These are phyloP conservation scores for Melanaphis sacchari DNA, from an alignment of 1,140 invertebrate genomes.

Conservation along the genomic window DNA sequence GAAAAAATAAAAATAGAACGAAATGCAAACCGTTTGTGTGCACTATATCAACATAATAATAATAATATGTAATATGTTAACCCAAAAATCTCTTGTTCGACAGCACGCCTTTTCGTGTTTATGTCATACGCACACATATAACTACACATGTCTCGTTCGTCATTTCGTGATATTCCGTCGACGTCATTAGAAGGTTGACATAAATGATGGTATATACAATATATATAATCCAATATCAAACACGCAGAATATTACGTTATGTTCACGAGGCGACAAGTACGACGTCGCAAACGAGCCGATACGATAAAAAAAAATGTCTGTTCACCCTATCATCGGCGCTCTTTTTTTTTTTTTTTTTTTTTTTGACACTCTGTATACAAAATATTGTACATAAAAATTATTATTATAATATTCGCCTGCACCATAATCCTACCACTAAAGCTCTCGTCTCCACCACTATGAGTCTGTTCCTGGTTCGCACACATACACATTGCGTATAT, in stretches of 20 bases:
- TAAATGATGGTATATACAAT: background rate
- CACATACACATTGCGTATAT: background rate
- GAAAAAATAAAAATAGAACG: background rate
- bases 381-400: background rate
- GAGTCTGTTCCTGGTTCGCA: background rate
- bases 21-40: background rate
- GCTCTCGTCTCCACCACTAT: no score
- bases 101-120: background rate
- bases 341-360: background rate
- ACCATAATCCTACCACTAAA: background rate
- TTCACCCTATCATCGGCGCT: background rate
- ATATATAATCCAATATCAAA: constrained; percentile 34
- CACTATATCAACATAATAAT: background rate
- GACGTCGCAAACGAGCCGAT: background rate
- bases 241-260: background rate
- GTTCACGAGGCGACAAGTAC: background rate
- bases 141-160: background rate
- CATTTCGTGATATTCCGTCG: background rate
- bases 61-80: background rate
- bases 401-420: background rate
- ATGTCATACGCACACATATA: background rate
- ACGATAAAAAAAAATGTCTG: background rate
- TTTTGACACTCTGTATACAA: background rate
- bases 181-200: constrained; percentile 25
- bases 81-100: background rate